phyloP scores from a whole-genome alignment of 2,113 vertebrate genomes.

The Onychostoma macrolepis region DNA sequence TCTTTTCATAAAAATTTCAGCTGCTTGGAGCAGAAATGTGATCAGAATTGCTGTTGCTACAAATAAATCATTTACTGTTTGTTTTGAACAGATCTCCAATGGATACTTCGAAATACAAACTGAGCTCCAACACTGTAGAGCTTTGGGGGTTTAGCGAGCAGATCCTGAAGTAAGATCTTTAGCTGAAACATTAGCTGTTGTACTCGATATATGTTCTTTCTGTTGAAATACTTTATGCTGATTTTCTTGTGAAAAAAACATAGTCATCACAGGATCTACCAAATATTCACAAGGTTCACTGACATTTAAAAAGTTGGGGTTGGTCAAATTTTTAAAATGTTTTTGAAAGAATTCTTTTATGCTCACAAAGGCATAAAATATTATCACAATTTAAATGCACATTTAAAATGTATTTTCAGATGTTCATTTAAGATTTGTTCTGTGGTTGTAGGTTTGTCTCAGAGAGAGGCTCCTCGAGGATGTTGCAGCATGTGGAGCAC shows the following conservation, averaged over 20 bases:
- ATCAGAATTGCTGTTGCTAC: rapidly evolving
- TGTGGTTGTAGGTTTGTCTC: slow-evolving; percentile 80
- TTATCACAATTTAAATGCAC: neutral
- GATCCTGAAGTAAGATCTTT: slow-evolving; percentile 74
- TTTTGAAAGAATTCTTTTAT: neutral
- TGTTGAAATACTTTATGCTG: neutral
- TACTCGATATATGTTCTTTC: neutral
- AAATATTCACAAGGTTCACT: neutral
- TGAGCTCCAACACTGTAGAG: slow-evolving; percentile 61
- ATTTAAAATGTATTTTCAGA: neutral
- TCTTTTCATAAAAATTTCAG: neutral
- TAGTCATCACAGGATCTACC: too few species aligned
- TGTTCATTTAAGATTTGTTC: neutral
- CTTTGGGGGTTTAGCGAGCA: slow-evolving; percentile 80
- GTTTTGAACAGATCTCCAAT: neutral
- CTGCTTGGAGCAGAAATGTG: neutral
- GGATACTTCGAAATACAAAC: rapidly evolving
- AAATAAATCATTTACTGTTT: neutral
- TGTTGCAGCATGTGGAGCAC: slow-evolving; percentile 84
- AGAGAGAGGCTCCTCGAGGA: slow-evolving; percentile 79
- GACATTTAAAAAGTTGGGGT: neutral
- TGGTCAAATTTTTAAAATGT: neutral
- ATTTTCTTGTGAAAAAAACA: neutral
- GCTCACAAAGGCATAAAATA: neutral
- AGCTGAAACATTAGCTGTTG: neutral